phyloP scores from a whole-genome alignment of 2,113 vertebrate genomes.

The Crocuta crocuta region DNA sequence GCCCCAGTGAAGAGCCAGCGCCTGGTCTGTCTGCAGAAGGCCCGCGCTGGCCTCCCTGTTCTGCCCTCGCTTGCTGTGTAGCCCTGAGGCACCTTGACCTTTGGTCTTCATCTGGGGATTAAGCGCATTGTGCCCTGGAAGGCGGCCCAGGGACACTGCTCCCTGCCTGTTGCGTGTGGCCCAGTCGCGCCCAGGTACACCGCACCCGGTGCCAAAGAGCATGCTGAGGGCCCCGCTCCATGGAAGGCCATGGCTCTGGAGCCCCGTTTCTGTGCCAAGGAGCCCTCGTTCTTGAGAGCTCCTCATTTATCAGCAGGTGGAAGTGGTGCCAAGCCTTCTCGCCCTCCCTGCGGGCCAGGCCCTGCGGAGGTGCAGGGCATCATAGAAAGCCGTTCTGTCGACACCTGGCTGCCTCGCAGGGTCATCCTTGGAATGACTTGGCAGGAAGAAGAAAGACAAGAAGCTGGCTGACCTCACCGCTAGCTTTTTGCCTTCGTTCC shows the following conservation, averaged over 20 bases:
- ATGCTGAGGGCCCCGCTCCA: not conserved
- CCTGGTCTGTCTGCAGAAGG: too few relatives aligned
- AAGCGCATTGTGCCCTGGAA: not conserved
- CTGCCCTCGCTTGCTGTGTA: not conserved
- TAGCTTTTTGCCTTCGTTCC: not conserved
- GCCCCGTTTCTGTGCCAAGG: constrained; percentile 50
- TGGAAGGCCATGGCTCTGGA: not conserved
- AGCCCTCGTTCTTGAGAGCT: constrained; percentile 2
- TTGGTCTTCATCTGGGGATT: not conserved
- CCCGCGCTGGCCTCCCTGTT: rapidly evolving
- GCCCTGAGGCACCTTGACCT: not conserved
- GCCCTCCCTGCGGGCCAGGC: not conserved
- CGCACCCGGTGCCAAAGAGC: not conserved
- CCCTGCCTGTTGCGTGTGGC: not conserved
- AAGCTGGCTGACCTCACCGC: not conserved
- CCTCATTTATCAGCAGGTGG: constrained; percentile 31
- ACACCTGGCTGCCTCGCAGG: not conserved
- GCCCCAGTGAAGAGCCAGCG: not conserved
- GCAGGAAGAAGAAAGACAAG: constrained; percentile 53
- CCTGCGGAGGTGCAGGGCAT: not conserved
- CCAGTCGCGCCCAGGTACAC: not conserved
- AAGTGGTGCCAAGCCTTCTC: not conserved
- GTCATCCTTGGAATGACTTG: constrained; percentile 49
- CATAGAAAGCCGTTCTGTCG: not conserved
- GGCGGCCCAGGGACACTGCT: not conserved